Percentiles rank a stretch among this genome's conserved stretches.
phyloP scores from a whole-genome alignment of 2,797 vertebrate genomes.

The Glyptemys insculpta region DNA sequence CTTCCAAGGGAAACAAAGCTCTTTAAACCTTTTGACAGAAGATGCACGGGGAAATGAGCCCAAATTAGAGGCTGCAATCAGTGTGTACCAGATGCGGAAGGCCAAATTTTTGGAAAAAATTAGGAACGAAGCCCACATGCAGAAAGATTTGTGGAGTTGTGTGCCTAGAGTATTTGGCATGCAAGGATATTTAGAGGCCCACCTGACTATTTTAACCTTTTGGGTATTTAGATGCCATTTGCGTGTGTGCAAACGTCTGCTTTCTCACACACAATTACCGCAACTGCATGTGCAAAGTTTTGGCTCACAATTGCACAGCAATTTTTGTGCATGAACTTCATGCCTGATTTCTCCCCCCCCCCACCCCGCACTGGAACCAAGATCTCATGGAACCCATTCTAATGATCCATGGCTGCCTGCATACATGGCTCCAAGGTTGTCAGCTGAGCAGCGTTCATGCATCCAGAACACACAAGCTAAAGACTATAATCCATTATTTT shows the following conservation, averaged over 20 bases:
- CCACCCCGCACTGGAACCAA: background rate
- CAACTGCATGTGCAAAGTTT: background rate
- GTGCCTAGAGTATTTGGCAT: background rate
- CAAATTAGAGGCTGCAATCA: background rate
- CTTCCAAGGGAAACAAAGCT: background rate
- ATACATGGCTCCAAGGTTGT: background rate
- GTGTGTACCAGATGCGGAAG: background rate
- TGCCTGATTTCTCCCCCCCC: background rate
- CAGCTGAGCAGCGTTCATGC: background rate
- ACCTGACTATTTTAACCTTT: background rate
- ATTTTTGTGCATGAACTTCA: background rate
- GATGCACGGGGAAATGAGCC: background rate
- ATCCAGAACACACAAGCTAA: background rate
- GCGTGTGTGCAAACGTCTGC: background rate
- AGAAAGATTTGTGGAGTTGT: background rate
- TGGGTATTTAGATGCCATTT: background rate
- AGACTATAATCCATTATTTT: background rate
- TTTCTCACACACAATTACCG: background rate
- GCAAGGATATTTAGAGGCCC: background rate
- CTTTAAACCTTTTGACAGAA: background rate
- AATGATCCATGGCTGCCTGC: background rate
- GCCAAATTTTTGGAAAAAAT: background rate
- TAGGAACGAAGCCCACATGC: background rate
- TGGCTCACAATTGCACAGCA: background rate
- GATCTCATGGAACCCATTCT: background rate